Conservation (phyloP, 2,888 invertebrate genomes). For the Capitulum mitella region DNA sequence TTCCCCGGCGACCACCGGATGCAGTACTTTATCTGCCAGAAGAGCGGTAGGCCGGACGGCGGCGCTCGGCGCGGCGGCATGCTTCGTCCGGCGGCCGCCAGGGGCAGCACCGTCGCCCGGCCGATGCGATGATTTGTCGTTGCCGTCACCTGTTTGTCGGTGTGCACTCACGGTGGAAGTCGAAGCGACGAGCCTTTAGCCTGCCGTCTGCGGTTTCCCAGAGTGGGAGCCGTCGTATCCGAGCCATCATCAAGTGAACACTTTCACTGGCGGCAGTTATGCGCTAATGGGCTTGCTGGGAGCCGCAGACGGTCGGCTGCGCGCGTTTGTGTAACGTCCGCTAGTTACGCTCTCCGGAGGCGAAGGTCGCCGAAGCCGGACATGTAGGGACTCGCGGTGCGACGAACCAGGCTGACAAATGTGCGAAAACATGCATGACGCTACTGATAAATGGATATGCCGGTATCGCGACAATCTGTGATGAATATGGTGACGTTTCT, state of each 20-base stretch:
- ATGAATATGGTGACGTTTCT: no score
- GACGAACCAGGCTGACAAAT: no score
- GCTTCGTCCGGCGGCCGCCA: not conserved
- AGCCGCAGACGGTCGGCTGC: not conserved
- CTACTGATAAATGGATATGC: no score
- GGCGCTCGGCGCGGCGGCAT: not conserved
- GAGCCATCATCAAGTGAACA: not conserved
- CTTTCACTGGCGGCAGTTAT: not conserved
- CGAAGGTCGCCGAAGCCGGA: not conserved
- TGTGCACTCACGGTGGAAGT: no score
- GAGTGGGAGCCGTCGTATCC: not conserved
- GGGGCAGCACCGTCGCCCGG: not conserved
- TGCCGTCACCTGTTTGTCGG: no score
- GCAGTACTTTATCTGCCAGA: slow-evolving; percentile 36
- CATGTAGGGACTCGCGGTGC: not conserved
- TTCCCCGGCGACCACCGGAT: slow-evolving; percentile 35
- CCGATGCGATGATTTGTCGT: no score
- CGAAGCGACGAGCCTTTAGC: not conserved
- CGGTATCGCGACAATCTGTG: no score
- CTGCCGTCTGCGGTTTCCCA: not conserved
- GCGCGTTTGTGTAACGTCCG: not conserved
- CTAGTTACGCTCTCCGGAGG: not conserved
- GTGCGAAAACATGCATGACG: no score
- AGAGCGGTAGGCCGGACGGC: slow-evolving; percentile 31
- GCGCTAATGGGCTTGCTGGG: not conserved